Conservation (phyloP, 2,113 vertebrate genomes). For the Loxodonta africana region DNA sequence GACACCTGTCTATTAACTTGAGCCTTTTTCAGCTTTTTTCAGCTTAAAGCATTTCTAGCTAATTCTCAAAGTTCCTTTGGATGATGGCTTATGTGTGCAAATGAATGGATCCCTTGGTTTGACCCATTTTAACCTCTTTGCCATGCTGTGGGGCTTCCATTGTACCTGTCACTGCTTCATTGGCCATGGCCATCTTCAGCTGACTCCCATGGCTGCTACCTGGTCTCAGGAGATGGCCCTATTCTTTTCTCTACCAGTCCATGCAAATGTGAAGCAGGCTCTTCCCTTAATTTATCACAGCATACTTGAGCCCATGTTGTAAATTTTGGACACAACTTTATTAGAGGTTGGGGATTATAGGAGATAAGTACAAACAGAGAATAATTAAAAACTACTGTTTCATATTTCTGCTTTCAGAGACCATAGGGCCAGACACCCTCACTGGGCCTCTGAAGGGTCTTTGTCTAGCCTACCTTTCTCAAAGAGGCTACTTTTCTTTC, state of each 20-base stretch:
- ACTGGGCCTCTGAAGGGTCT: not conserved
- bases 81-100: not conserved
- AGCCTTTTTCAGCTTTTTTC: not conserved
- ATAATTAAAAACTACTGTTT: not conserved
- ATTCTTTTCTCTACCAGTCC: not conserved
- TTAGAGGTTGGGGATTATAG: not conserved
- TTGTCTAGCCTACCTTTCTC: not conserved
- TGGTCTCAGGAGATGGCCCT: not conserved
- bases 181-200: not conserved
- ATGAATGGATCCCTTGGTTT: not conserved
- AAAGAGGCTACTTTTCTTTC: not conserved
- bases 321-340: constrained; percentile 9
- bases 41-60: not conserved
- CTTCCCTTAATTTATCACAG: constrained; percentile 39
- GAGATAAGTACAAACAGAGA: not conserved
- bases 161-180: not conserved
- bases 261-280: not conserved
- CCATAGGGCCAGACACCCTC: not conserved
- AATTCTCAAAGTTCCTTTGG: not conserved
- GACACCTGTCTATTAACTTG: not conserved
- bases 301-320: not conserved
- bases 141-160: not conserved
- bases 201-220: not conserved
- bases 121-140: not conserved
- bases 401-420: not conserved